phyloP scores from a whole-genome alignment of 2,113 vertebrate genomes.

The Ptilorrhoa leucosticta region DNA sequence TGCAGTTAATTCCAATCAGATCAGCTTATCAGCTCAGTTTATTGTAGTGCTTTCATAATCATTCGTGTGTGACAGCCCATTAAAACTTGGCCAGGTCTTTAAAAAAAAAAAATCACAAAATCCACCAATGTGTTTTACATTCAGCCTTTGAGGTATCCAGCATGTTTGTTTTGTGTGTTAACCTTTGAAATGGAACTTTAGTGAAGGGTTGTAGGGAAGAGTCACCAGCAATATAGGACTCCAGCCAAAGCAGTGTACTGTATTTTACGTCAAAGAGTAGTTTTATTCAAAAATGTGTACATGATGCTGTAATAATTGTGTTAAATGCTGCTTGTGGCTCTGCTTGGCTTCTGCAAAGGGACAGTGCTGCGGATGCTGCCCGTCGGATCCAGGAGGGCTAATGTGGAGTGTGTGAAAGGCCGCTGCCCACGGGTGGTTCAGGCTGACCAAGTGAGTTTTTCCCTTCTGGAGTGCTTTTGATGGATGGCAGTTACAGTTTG shows the following conservation, averaged over 20 bases:
- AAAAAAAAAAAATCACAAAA: constrained; percentile 64
- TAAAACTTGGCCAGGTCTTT: constrained; percentile 76
- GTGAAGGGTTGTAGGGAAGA: not conserved
- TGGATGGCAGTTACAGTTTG: not conserved
- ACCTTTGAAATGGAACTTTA: constrained; percentile 26
- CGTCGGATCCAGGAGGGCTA: accelerated
- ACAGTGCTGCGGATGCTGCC: not conserved
- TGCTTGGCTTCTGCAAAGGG: not conserved
- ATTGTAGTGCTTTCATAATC: constrained; percentile 77
- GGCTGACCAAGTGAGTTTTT: not conserved
- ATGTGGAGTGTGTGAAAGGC: not conserved
- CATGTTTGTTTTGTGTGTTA: constrained; percentile 44
- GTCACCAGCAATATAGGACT: not conserved
- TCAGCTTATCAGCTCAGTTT: constrained; percentile 70
- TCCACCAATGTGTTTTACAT: not conserved
- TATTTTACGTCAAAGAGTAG: not conserved
- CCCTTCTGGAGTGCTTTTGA: not conserved
- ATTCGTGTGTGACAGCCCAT: constrained; percentile 79
- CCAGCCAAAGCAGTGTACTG: not conserved
- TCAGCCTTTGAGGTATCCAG: constrained; percentile 13
- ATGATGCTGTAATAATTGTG: not conserved
- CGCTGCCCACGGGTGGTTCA: not conserved
- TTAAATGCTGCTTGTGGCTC: not conserved
- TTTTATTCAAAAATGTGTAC: not conserved
- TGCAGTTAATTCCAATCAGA: constrained; percentile 77